Conservation (phyloP, 1,140 invertebrate species). For the Rhagoletis pomonella region DNA sequence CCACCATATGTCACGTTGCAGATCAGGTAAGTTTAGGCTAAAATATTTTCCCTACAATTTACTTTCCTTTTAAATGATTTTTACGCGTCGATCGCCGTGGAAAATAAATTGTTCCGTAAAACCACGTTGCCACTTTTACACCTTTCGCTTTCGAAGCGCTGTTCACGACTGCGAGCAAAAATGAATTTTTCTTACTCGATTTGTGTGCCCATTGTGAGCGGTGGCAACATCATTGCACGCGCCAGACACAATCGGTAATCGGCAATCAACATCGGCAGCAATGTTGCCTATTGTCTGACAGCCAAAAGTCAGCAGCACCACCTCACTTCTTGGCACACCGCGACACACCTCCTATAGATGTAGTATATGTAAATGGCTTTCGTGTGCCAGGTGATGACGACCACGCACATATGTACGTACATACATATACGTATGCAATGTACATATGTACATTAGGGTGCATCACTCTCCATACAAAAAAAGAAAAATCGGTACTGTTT, state of each 20-base stretch:
- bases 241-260: not conserved
- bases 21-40: not conserved
- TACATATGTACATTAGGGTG: too few relatives aligned
- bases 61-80: not conserved
- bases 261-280: constrained; percentile 27
- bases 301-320: not conserved
- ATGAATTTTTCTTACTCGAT: constrained; percentile 41
- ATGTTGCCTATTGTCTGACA: constrained; percentile 1
- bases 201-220: not conserved
- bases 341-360: constrained; percentile 20
- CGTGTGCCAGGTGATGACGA: constrained; percentile 18
- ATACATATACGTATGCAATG: too few relatives aligned
- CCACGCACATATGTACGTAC: too few relatives aligned
- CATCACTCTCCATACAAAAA: too few relatives aligned
- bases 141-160: constrained; percentile 19
- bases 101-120: not conserved
- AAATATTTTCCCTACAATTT: not conserved
- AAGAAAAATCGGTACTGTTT: too few relatives aligned
- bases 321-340: not conserved
- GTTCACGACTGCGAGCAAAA: not conserved
- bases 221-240: not conserved
- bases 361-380: not conserved
- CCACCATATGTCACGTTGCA: not conserved
- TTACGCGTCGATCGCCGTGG: not conserved
- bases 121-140: not conserved